Percentiles rank a stretch among this genome's conserved stretches.
These are phyloP conservation scores for Drosophila parvula DNA, from an alignment of 1,140 invertebrate genomes.

Conservation along the genomic window DNA sequence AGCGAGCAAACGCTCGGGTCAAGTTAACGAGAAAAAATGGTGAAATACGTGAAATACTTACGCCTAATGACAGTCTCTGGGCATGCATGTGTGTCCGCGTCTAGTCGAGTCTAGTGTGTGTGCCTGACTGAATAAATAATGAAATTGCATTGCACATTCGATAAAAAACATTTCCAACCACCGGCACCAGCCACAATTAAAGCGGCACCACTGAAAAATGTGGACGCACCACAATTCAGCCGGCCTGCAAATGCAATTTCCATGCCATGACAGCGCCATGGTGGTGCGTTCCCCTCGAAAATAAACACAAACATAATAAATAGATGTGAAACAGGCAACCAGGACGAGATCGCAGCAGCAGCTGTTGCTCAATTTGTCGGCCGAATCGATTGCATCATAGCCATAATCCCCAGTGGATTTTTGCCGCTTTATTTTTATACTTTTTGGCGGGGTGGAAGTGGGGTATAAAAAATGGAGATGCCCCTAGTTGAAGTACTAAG, in stretches of 20 bases:
- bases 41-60: conserved; percentile 48
- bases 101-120: conserved; percentile 1
- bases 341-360: conserved; percentile 43
- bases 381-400: conserved; percentile 65
- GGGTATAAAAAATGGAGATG: conserved; percentile 41
- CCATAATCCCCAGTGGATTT: conserved; percentile 25
- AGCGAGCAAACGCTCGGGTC: conserved; percentile 30
- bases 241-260: conserved; percentile 60
- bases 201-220: conserved; percentile 62
- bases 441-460: neutral
- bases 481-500: conserved; percentile 25
- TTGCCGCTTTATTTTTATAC: conserved; percentile 5
- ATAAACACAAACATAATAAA: conserved; percentile 43
- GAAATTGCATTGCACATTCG: conserved; percentile 67
- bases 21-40: conserved; percentile 60
- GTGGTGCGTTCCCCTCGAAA: conserved; percentile 45
- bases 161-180: conserved; percentile 62
- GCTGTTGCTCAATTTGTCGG: conserved; percentile 55
- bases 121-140: conserved; percentile 54
- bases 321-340: conserved; percentile 33
- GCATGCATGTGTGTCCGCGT: conserved; percentile 23
- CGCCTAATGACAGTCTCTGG: conserved; percentile 35
- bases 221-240: conserved; percentile 47
- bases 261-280: conserved; percentile 59
- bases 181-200: conserved; percentile 57